Evolutionary conservation across 1,140 invertebrate species (phyloP), one percentile per base, ranked within the genome.

Genomic region (Stegodyphus mimosarum): DNA sequence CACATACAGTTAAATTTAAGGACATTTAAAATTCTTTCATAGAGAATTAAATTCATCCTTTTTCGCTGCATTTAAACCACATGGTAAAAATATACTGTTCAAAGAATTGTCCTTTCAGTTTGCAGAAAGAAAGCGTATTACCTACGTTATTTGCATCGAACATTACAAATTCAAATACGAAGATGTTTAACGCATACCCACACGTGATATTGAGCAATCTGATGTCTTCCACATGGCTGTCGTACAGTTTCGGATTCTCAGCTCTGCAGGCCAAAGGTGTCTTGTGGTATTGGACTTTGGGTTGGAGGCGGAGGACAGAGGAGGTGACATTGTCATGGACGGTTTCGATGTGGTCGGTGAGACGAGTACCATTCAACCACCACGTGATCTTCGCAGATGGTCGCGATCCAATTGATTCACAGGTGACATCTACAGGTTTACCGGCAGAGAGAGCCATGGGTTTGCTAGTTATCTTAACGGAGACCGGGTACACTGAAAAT

Each of bases 301-400:
- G 87, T 17, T 48, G 77, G 3, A 87, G 66, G n/a, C 83, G 77
- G 3, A 87, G 77, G 63, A 72, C 60, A 48, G 83, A 86, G n/a
- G 69, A 53, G n/a, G 87, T 87, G 77, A 63, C 18, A 75, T 87
- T 87, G 17, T 75, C 76, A 11, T 76, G 70, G 72, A 80, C 76
- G 48, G 74, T 76, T 75, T 86, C 83, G 15, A 67, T 52, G 81
- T 74, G 75, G 55, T 87, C 63, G 4, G 80, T 66, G 13, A 88
- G 69, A 15, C 71, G 51, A n/a, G 70, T 75, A 60, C 87, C 84
- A 67, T 88, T 87, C 33, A 88, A 77, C 66, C 87, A 86, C 88
- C 88, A 89, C 49, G 86, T 88, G 18, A 89, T 76, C 66, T 75
- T 75, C 6, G 88, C 88, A 7, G 87, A 80, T 2, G 88, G 88